phyloP scores from a whole-genome alignment of 2,797 vertebrate genomes.

The Trichosurus vulpecula region DNA sequence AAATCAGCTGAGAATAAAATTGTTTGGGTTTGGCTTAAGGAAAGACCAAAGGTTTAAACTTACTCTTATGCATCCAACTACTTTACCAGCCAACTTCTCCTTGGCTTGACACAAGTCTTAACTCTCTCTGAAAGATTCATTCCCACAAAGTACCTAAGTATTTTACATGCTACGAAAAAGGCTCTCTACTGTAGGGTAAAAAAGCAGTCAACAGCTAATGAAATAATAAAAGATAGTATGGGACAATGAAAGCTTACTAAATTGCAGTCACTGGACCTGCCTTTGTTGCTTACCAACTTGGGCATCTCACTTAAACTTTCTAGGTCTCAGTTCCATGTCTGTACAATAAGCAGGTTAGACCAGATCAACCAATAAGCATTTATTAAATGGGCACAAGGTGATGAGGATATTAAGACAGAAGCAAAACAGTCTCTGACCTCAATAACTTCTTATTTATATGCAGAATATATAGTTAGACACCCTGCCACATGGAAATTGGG shows the following conservation, averaged over 20 bases:
- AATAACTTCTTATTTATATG: not conserved
- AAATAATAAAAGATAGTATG: not conserved
- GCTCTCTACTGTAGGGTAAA: not conserved
- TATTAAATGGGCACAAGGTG: not conserved
- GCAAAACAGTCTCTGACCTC: not conserved
- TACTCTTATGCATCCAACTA: not conserved
- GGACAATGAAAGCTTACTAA: not conserved
- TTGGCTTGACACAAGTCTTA: conserved; percentile 3
- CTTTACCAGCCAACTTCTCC: conserved; percentile 4
- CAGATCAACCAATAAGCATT: not conserved
- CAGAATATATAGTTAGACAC: not conserved
- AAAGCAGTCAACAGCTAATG: not conserved
- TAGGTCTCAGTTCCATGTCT: not conserved
- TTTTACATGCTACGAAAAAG: not conserved
- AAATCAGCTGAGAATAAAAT: conserved; percentile 22
- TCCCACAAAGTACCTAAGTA: not conserved
- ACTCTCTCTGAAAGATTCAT: not conserved
- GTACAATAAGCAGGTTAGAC: not conserved
- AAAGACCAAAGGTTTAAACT: conserved; percentile 27
- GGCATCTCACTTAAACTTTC: not conserved
- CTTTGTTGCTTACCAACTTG: not conserved
- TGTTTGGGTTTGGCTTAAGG: conserved; percentile 21
- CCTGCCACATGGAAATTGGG: not conserved
- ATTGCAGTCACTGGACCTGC: not conserved
- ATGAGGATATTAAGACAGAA: not conserved